These are phyloP conservation scores for Phrynosoma blainvillii DNA, from an alignment of 2,113 vertebrate genomes.

Conservation along the genomic window DNA sequence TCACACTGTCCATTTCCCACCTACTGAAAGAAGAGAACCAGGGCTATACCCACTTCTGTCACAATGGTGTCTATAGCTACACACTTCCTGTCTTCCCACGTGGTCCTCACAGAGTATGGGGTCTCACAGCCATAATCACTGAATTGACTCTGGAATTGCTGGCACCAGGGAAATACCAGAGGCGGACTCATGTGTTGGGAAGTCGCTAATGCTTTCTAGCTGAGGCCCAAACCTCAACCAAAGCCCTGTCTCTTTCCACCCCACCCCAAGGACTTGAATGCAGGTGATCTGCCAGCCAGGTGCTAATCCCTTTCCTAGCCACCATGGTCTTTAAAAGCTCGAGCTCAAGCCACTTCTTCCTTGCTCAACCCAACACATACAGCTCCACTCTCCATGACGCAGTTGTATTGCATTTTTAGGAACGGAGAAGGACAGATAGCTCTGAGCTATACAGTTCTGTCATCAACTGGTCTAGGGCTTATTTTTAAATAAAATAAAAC, in stretches of 20 bases:
- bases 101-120: constrained; percentile 86
- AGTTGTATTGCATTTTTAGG: background rate
- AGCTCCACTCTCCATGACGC: background rate
- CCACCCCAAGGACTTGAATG: background rate
- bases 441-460: background rate
- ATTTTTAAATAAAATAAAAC: constrained; percentile 10
- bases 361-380: background rate
- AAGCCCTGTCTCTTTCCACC: background rate
- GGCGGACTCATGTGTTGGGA: constrained; percentile 6
- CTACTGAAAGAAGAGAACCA: constrained; percentile 79
- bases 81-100: constrained; percentile 86
- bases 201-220: background rate
- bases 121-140: constrained; percentile 83
- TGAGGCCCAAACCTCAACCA: background rate
- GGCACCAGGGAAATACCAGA: constrained; percentile 57
- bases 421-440: background rate
- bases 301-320: background rate
- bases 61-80: constrained; percentile 74
- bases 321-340: background rate
- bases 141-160: constrained; percentile 79
- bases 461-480: background rate
- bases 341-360: background rate
- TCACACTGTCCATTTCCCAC: constrained; percentile 81
- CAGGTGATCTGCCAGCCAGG: background rate
- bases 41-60: constrained; percentile 87